Conservation (phyloP, 2,113 vertebrate genomes). For the Melozone crissalis region DNA sequence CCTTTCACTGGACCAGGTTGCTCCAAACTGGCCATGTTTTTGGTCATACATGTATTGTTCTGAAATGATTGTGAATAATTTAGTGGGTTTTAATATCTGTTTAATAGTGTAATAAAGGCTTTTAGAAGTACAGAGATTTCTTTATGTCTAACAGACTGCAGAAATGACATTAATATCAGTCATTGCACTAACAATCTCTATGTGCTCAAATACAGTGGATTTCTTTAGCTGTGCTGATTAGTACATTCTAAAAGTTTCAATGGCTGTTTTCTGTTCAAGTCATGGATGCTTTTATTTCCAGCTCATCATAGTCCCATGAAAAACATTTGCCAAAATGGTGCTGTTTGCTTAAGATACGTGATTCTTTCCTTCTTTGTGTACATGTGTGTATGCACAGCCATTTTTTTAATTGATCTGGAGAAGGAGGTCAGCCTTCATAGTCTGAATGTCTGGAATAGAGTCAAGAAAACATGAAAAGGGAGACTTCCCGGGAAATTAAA, state of each 20-base stretch:
- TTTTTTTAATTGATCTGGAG: neutral
- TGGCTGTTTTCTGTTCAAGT: neutral
- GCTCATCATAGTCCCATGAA: neutral
- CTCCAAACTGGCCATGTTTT: neutral
- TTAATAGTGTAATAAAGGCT: neutral
- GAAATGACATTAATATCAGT: neutral
- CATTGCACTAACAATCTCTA: neutral
- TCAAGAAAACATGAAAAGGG: slow-evolving; percentile 1
- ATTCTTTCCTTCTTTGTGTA: neutral
- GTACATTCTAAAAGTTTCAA: neutral
- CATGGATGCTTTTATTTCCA: neutral
- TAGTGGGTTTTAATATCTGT: neutral
- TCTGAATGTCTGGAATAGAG: neutral
- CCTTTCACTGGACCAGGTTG: neutral
- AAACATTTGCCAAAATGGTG: neutral
- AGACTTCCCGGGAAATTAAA: slow-evolving; percentile 9
- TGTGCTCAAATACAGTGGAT: neutral
- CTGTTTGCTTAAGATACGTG: neutral
- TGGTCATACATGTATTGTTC: neutral
- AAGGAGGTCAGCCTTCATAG: neutral
- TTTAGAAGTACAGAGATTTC: neutral
- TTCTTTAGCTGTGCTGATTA: neutral
- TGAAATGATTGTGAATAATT: neutral
- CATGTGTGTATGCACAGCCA: neutral
- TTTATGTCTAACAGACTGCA: neutral